These are phyloP conservation scores for Myxocyprinus asiaticus DNA, from an alignment of 2,113 vertebrate species.

Conservation along the genomic window DNA sequence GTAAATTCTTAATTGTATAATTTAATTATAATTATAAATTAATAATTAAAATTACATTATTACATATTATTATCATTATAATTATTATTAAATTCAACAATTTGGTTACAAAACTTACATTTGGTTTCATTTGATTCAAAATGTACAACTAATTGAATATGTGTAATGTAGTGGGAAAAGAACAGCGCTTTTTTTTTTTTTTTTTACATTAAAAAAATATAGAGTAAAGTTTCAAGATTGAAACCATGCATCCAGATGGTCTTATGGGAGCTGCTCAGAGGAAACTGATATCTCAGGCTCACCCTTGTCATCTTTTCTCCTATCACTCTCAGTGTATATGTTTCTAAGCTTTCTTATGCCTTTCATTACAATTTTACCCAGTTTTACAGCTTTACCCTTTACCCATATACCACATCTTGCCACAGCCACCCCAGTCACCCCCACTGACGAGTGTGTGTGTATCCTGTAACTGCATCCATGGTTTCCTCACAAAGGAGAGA, in stretches of 20 bases:
- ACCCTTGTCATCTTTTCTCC: not conserved
- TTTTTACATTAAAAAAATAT: no score
- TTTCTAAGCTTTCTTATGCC: not conserved
- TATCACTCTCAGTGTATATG: not conserved
- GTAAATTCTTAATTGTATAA: no score
- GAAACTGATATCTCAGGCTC: constrained; percentile 26
- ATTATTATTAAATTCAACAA: no score
- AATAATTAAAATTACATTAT: no score
- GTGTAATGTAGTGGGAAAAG: no score
- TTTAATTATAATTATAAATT: no score
- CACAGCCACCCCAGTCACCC: not conserved
- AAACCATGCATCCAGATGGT: not conserved
- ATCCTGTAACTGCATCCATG: constrained; percentile 61
- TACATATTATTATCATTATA: no score
- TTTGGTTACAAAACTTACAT: no score
- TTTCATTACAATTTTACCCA: not conserved
- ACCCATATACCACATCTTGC: not conserved
- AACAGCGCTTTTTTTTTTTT: no score
- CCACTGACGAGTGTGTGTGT: constrained; percentile 35
- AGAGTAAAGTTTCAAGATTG: not conserved
- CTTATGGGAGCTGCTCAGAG: not conserved
- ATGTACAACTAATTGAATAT: no score
- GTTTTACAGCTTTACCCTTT: no score
- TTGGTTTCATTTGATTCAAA: no score
- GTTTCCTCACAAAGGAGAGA: constrained; percentile 66